phyloP scores from a whole-genome alignment of 2,888 invertebrate species.

The Lacanobia oleracea region DNA sequence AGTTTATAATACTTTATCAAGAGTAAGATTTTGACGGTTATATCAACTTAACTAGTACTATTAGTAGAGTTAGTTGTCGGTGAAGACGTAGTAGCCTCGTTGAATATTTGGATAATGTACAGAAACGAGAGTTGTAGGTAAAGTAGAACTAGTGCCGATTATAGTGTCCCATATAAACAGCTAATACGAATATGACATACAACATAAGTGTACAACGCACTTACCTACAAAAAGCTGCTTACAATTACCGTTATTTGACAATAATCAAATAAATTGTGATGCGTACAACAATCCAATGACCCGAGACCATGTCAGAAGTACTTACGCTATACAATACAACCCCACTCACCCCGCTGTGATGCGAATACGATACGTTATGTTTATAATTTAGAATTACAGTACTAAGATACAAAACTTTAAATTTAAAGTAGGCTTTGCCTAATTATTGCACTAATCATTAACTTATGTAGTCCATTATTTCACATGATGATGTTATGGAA shows the following conservation, averaged over 20 bases:
- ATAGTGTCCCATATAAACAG: slow-evolving; percentile 58
- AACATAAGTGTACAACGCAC: slow-evolving; percentile 62
- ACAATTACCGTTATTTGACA: slow-evolving; percentile 73
- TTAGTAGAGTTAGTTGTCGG: slow-evolving; percentile 76
- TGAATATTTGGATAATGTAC: slow-evolving; percentile 78
- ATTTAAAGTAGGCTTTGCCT: slow-evolving; percentile 89
- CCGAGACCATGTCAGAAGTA: slow-evolving; percentile 63
- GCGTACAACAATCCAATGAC: slow-evolving; percentile 68
- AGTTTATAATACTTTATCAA: slow-evolving; percentile 86
- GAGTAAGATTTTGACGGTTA: slow-evolving; percentile 76
- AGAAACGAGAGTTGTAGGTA: slow-evolving; percentile 59
- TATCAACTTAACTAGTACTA: slow-evolving; percentile 82
- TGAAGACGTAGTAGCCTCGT: slow-evolving; percentile 84
- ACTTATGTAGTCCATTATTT: slow-evolving; percentile 85
- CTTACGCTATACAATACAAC: slow-evolving; percentile 70
- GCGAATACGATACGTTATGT: slow-evolving; percentile 68
- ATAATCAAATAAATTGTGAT: slow-evolving; percentile 73
- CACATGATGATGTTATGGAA: slow-evolving; percentile 84
- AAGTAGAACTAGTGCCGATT: slow-evolving; percentile 46
- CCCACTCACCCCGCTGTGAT: slow-evolving; percentile 66
- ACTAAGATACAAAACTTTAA: slow-evolving; percentile 86
- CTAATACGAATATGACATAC: slow-evolving; percentile 62
- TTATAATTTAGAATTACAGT: slow-evolving; percentile 82
- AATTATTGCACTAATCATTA: slow-evolving; percentile 88
- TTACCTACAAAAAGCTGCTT: slow-evolving; percentile 74